Evolutionary conservation across 1,140 invertebrate genomes (phyloP), one percentile per base, ranked within the genome.

Genomic region (Hormaphis cornu): DNA sequence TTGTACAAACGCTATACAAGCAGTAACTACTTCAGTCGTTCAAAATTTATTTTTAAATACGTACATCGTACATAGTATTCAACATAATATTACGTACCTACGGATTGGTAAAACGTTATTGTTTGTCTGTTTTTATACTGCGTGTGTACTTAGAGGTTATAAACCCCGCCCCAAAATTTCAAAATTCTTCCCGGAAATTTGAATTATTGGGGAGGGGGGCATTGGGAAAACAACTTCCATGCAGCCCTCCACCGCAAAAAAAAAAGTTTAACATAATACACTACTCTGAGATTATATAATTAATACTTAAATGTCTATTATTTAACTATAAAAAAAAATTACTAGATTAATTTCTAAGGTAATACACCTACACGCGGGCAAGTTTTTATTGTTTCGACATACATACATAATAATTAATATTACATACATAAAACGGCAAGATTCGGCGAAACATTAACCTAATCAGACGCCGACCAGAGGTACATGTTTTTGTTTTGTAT

Each of bases 21-120:
- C 61, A 66, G 44, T 66, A 50, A 66, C 61, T 66, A 66, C 42
- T 66, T 66, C 61, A 66, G 61, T 66, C 61, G 35, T 66, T 66
- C 44, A 66, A 66, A 40, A 66, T 66, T 33, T 10, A 66, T 66
- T 66, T 48, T 35, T 24, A 50, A 24, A 58, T 40, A 58, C 33
- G 40, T 54, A 20, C n/a, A 26, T 26, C 24, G 4, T 40, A 40
- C n/a, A 58, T 14, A 48, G n/a, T n/a, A n/a, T n/a, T n/a, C n/a
- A n/a, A n/a, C n/a, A n/a, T n/a, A 44, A 46, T 33, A 48, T 63
- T 10, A 33, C 30, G 59, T 30, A 63, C 18, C 59, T 63, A 63
- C 59, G 16, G 18, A 48, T 33, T 33, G 26, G 22, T 66, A 48
- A 66, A 50, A 33, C 22, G 20, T 18, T 28, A 46, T 28, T 63